Percentiles rank a stretch among this genome's conserved stretches.
Evolutionary conservation across 2,113 vertebrate genomes (phyloP).

Genomic region (Lampris incognitus): DNA sequence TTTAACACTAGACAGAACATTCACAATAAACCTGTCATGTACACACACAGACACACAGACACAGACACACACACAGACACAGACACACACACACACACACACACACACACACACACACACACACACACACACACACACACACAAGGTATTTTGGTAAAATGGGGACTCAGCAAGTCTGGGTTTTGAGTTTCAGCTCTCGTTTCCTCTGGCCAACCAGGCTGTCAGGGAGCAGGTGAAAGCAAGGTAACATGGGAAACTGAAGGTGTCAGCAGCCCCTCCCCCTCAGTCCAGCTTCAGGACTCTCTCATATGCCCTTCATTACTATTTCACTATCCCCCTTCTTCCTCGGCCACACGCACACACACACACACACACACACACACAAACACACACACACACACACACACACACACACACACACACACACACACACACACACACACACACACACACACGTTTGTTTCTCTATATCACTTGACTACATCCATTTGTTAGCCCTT

Average conservation of each 20-base stretch:
- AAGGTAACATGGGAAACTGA: constrained; percentile 70
- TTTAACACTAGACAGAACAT: too few relatives aligned
- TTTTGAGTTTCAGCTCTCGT: constrained; percentile 67
- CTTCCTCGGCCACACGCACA: neutral
- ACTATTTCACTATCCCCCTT: constrained; percentile 4
- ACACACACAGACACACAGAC: constrained; percentile 1
- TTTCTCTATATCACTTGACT: too few relatives aligned
- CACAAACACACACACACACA: neutral
- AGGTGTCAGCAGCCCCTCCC: constrained; percentile 61
- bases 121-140: constrained; percentile 19
- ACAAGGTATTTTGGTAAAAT: constrained; percentile 61
- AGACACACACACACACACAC: constrained; percentile 6
- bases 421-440: too few relatives aligned
- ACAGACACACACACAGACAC: too few relatives aligned
- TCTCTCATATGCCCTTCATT: constrained; percentile 59
- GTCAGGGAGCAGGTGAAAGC: constrained; percentile 71
- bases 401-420: too few relatives aligned
- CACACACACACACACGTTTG: too few relatives aligned
- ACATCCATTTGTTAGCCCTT: too few relatives aligned
- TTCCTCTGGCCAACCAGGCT: constrained; percentile 56
- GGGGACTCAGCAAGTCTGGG: constrained; percentile 73
- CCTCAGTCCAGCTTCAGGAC: neutral
- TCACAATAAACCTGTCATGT: neutral
- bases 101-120: constrained; percentile 14
- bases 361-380: neutral